Percentiles rank a stretch among this genome's conserved stretches.
phyloP scores from a whole-genome alignment of 2,113 vertebrate genomes.

The Macroglossus sobrinus region DNA sequence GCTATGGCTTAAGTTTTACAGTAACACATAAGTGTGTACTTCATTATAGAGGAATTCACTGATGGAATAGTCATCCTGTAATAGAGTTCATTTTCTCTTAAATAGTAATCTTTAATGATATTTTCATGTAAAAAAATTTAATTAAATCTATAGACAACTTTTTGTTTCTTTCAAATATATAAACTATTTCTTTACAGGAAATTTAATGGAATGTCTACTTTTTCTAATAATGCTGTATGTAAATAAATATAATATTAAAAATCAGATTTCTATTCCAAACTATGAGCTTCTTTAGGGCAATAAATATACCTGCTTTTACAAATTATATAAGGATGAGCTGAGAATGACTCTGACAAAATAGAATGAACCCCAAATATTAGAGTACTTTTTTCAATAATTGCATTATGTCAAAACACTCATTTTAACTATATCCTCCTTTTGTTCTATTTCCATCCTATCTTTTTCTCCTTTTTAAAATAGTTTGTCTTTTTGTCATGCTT shows the following conservation, averaged over 20 bases:
- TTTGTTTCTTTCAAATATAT: not conserved
- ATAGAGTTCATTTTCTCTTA: not conserved
- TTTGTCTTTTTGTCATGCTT: not conserved
- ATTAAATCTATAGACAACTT: not conserved
- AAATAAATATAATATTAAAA: not conserved
- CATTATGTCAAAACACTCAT: not conserved
- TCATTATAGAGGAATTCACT: not conserved
- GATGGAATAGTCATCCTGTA: not conserved
- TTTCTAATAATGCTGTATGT: not conserved
- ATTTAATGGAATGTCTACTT: not conserved
- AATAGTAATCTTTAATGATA: not conserved
- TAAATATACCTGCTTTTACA: not conserved
- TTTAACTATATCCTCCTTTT: not conserved
- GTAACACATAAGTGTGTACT: not conserved
- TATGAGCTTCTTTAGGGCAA: not conserved
- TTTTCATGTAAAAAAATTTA: conserved; percentile 10
- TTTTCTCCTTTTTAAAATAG: not conserved
- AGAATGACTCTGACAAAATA: not conserved
- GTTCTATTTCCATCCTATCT: not conserved
- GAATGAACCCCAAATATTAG: not conserved
- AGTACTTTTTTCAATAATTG: not conserved
- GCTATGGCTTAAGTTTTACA: not conserved
- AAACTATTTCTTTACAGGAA: not conserved
- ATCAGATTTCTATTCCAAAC: not conserved
- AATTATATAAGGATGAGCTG: not conserved